phyloP scores from a whole-genome alignment of 37 sponge, comb jelly and placozoan genomes.

The Eunapius fragilis region DNA sequence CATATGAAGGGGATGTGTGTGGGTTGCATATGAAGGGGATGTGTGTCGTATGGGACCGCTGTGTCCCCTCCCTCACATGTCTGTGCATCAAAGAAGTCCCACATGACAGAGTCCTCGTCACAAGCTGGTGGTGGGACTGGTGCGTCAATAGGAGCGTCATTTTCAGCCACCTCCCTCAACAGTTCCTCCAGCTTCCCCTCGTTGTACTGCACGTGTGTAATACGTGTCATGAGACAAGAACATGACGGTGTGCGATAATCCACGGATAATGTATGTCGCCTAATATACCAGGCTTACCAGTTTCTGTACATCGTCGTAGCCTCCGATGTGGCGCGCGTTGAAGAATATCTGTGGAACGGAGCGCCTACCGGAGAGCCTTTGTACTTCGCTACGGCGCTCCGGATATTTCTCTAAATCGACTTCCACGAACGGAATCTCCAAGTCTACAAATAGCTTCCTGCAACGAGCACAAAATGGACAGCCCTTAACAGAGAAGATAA shows the following conservation, averaged over 20 bases:
- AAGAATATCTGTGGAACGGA: constrained; percentile 95
- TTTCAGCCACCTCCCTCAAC: constrained; percentile 72
- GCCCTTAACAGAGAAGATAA: constrained; percentile 66
- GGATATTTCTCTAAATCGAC: constrained; percentile 83
- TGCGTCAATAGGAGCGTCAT: constrained; percentile 70
- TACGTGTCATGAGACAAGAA: neutral
- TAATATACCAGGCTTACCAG: constrained; percentile 32
- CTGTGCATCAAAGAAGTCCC: neutral
- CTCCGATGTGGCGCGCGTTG: constrained; percentile 86
- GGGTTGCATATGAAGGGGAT: neutral
- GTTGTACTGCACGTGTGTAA: constrained; percentile 46
- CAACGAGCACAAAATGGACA: constrained; percentile 78
- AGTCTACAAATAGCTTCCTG: constrained; percentile 61
- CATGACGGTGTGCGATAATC: too few relatives aligned
- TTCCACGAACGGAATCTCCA: constrained; percentile 81
- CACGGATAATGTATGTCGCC: too few relatives aligned
- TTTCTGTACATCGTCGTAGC: constrained; percentile 74
- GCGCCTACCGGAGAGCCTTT: constrained; percentile 67
- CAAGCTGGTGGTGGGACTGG: constrained; percentile 54
- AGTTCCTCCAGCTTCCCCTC: constrained; percentile 75
- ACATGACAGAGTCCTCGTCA: neutral
- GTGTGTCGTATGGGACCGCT: too few relatives aligned
- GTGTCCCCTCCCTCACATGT: neutral
- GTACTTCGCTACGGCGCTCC: constrained; percentile 74
- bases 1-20: neutral